Evolutionary conservation across 2,888 invertebrate genomes (phyloP).

Genomic region (Catocala fraxini): DNA sequence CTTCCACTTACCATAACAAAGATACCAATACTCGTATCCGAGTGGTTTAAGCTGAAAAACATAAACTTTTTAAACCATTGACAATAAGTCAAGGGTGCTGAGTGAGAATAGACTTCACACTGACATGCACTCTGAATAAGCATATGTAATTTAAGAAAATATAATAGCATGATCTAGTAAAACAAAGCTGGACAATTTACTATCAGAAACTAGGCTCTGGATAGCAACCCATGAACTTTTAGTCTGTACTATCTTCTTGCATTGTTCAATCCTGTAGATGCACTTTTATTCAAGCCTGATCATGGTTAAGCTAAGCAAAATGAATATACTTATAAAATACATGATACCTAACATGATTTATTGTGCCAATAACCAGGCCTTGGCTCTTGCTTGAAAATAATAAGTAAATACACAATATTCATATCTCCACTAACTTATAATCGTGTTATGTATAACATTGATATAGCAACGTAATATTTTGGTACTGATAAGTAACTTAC

Average conservation of each 20-base stretch:
- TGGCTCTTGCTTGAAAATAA: no score
- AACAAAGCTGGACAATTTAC: slow-evolving; percentile 17
- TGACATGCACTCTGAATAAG: slow-evolving; percentile 55
- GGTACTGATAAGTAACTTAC: slow-evolving; percentile 1
- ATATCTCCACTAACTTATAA: no score
- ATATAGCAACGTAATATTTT: no score
- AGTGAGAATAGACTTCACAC: slow-evolving; percentile 52
- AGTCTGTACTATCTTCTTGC: not conserved
- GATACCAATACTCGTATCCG: slow-evolving; percentile 84
- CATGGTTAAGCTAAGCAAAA: no score
- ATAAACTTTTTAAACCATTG: slow-evolving; percentile 80
- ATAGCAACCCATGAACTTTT: not conserved
- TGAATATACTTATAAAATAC: no score
- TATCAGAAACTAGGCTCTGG: not conserved
- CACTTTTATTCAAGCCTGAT: no score
- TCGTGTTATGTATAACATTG: no score
- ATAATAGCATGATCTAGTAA: slow-evolving; percentile 12
- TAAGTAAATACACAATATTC: no score
- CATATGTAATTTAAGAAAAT: slow-evolving; percentile 13
- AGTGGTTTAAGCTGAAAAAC: slow-evolving; percentile 86
- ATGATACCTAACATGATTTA: no score
- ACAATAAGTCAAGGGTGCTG: slow-evolving; percentile 55
- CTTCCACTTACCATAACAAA: slow-evolving; percentile 85
- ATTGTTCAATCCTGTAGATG: not conserved
- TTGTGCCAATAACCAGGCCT: no score